phyloP scores from a whole-genome alignment of 2,888 invertebrate genomes.

The Cerastis rubricosa region DNA sequence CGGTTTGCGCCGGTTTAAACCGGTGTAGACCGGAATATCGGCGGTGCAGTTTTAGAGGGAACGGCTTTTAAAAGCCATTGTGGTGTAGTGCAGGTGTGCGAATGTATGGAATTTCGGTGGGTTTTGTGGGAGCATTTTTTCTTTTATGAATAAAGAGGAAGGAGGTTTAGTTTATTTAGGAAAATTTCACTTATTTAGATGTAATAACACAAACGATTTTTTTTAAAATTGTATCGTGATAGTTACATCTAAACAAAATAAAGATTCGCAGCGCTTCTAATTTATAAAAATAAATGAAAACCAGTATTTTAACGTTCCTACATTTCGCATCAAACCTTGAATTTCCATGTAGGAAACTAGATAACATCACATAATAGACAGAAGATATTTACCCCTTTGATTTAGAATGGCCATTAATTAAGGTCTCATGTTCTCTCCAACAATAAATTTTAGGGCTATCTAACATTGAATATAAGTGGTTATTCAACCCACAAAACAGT shows the following conservation, averaged over 20 bases:
- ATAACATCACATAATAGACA: slow-evolving; percentile 48
- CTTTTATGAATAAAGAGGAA: slow-evolving; percentile 5
- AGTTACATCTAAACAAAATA: background rate
- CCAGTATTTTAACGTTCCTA: background rate
- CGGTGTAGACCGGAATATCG: slow-evolving; percentile 53
- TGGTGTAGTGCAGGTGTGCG: slow-evolving; percentile 27
- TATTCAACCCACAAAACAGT: slow-evolving; percentile 56
- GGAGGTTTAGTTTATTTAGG: background rate
- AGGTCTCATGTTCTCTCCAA: slow-evolving; percentile 57
- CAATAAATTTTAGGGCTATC: slow-evolving; percentile 66
- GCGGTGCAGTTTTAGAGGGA: slow-evolving; percentile 47
- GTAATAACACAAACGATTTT: background rate
- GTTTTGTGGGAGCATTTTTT: background rate
- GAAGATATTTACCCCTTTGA: slow-evolving; percentile 56
- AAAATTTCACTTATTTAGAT: background rate
- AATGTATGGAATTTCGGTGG: slow-evolving; percentile 2
- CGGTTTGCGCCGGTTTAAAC: slow-evolving; percentile 43
- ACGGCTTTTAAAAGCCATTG: slow-evolving; percentile 33
- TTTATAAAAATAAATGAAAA: background rate
- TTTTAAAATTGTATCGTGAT: background rate
- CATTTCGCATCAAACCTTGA: background rate
- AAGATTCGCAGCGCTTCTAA: background rate
- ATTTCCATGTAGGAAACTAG: slow-evolving; percentile 26
- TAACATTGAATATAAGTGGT: slow-evolving; percentile 60
- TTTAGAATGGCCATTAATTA: slow-evolving; percentile 61